These are phyloP conservation scores for Xenops minutus DNA, from an alignment of 2,797 vertebrate genomes.

Conservation along the genomic window DNA sequence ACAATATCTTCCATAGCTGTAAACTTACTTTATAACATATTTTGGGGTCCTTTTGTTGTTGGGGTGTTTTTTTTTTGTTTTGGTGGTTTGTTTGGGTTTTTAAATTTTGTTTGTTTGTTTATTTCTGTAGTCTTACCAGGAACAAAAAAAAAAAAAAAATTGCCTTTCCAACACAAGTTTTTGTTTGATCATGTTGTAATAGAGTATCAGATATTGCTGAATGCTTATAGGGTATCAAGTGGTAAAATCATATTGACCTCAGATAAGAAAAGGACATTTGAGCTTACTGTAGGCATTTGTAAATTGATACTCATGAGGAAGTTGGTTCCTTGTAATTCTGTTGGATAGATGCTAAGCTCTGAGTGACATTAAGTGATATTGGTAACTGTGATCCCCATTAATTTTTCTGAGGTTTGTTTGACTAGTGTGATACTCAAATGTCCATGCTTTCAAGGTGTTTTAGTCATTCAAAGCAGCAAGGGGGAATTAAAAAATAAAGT, in stretches of 20 bases:
- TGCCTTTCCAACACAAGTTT: neutral
- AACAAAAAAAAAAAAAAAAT: neutral
- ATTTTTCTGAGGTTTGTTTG: neutral
- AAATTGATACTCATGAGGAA: neutral
- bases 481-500: neutral
- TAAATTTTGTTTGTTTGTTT: neutral
- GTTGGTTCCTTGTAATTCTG: neutral
- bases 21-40: neutral
- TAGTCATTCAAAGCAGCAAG: neutral
- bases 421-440: neutral
- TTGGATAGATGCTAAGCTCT: neutral
- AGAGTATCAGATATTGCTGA: neutral
- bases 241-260: neutral
- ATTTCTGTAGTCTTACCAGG: neutral
- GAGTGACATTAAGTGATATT: neutral
- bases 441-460: neutral
- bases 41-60: neutral
- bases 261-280: neutral
- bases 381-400: neutral
- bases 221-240: neutral
- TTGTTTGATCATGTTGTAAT: neutral
- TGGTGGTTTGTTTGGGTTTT: neutral
- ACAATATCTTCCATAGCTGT: neutral
- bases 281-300: neutral
- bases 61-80: neutral